Evolutionary conservation across 1,140 invertebrate genomes (phyloP).

Genomic region (Pogonognathellus flavescens): DNA sequence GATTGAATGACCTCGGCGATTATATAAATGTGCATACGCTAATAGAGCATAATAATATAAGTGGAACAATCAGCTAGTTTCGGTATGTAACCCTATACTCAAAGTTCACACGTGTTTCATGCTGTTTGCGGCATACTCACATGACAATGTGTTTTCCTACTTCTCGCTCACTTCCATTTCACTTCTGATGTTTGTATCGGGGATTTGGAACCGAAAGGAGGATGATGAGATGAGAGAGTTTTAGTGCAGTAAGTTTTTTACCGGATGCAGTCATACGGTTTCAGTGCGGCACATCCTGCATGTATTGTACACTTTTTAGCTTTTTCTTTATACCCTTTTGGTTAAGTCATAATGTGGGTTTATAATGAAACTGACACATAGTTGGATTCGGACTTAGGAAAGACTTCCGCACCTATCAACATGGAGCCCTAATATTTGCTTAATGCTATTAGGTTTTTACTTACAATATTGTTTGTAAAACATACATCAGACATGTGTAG

Average conservation of each 20-base stretch:
- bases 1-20: not conserved
- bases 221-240: not conserved
- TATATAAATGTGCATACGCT: not conserved
- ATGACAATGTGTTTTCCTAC: not conserved
- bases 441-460: too few species aligned
- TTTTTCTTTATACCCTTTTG: too few species aligned
- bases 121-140: not conserved
- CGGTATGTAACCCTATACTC: not conserved
- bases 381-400: too few species aligned
- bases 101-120: slow-evolving; percentile 18
- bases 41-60: not conserved
- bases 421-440: too few species aligned
- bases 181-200: not conserved
- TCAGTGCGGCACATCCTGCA: not conserved
- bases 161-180: not conserved
- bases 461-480: too few species aligned
- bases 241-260: not conserved
- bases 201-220: not conserved
- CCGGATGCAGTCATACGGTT: not conserved
- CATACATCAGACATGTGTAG: not conserved
- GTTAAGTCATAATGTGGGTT: too few species aligned
- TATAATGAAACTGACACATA: too few species aligned
- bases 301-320: too few species aligned
- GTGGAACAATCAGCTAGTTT: not conserved
- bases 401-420: too few species aligned